Conservation (phyloP, 1,140 invertebrate species). For the Anoplophora glabripennis region DNA sequence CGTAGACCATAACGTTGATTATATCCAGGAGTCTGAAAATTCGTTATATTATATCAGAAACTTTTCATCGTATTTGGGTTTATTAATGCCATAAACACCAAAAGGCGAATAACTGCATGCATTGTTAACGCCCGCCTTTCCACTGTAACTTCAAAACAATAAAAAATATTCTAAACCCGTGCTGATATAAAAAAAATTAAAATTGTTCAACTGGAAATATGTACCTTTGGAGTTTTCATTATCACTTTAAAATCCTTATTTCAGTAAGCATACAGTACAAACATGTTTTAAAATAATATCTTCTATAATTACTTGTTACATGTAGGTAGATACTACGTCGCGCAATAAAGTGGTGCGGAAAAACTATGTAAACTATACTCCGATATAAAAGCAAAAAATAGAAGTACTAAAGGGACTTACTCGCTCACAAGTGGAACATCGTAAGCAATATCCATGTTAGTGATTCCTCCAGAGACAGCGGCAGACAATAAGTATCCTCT, state of each 20-base stretch:
- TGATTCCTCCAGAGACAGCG: slow-evolving; percentile 27
- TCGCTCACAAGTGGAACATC: slow-evolving; percentile 71
- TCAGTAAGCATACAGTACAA: background rate
- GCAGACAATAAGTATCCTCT: slow-evolving; percentile 28
- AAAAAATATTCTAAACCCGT: background rate
- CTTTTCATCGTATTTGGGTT: no score
- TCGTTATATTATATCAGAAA: background rate
- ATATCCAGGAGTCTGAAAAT: slow-evolving; percentile 54
- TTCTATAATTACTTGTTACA: no score
- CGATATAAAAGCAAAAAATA: background rate
- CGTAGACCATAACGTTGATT: no score
- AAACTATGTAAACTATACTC: background rate
- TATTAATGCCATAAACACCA: no score
- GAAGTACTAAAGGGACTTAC: slow-evolving; percentile 20
- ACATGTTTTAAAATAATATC: background rate
- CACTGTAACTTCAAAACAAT: background rate
- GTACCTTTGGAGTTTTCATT: no score
- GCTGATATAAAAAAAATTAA: background rate
- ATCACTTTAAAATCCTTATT: no score
- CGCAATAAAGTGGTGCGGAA: background rate
- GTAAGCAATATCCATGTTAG: no score
- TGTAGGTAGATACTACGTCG: no score
- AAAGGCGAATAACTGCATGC: no score
- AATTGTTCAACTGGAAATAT: background rate
- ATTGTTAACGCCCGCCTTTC: no score